Percentiles rank a stretch among this genome's conserved stretches.
These are phyloP conservation scores for Gandaritis pyraliata DNA, from an alignment of 2,888 invertebrate genomes.

Conservation along the genomic window DNA sequence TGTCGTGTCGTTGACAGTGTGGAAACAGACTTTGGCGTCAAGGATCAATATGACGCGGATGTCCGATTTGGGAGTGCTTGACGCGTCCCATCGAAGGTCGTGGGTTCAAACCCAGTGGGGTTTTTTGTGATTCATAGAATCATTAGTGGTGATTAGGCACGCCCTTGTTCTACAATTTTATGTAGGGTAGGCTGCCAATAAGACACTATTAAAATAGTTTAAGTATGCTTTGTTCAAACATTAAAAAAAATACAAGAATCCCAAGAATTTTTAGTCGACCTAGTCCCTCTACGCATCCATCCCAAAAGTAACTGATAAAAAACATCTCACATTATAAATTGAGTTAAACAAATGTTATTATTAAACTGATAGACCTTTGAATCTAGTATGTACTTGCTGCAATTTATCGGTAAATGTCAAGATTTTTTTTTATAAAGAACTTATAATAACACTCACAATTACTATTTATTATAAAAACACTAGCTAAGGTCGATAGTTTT, in stretches of 20 bases:
- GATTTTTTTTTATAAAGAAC: background rate
- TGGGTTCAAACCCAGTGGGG: constrained; percentile 8
- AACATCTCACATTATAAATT: too few relatives aligned
- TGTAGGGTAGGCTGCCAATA: background rate
- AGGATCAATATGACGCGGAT: constrained; percentile 52
- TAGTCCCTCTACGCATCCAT: too few relatives aligned
- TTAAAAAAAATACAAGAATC: too few relatives aligned
- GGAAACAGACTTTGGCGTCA: constrained; percentile 49
- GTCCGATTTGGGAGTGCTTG: constrained; percentile 28
- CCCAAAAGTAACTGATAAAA: too few relatives aligned
- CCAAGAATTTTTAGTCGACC: too few relatives aligned
- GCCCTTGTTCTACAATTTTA: background rate
- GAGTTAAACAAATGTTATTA: too few relatives aligned
- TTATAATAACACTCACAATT: background rate
- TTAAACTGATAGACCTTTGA: background rate
- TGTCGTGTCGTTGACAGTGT: too few relatives aligned
- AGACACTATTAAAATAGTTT: too few relatives aligned
- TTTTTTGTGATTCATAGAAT: constrained; percentile 1
- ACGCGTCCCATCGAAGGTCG: constrained; percentile 18
- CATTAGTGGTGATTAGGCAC: background rate
- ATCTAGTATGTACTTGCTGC: background rate
- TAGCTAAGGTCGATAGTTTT: too few relatives aligned
- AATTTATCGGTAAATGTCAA: constrained; percentile 1
- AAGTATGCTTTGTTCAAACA: too few relatives aligned
- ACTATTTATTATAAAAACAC: too few relatives aligned